Base-by-base conservation (phyloP, 2,113 vertebrate species). In the Turdus rufiventris region DNA sequence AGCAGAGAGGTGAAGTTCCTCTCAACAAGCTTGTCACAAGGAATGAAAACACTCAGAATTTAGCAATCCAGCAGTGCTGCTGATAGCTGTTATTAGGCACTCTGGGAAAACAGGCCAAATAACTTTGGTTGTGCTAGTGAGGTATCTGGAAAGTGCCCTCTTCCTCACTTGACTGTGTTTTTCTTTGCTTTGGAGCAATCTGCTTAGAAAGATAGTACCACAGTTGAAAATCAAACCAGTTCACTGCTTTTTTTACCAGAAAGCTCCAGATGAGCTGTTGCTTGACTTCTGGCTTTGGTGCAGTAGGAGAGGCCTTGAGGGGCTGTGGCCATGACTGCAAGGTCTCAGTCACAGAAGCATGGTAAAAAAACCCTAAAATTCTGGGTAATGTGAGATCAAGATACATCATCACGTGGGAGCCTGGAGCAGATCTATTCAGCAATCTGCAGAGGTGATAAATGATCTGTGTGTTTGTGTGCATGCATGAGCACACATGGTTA, bases 341-440 rank as follows among this genome's bases (percentile, higher is more conserved):
- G 16, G 12, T 3, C 72, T 79, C 53, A 18, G 56, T 15, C 73
- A 66, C 4, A 74, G 68, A 47, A 50, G 24, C 0, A 0, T 19
- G 36, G 28, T 31, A 33, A 82, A 62, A 67, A 66, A 38, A 1
- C 1, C n/a, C n/a, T 4, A 11, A 45, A 88, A 65, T 73, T 61
- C 45, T 0, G 0, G 36, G 71, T 66, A 70, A 53, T 3, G 25
- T 4, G 9, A 29, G 42, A 82, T 42, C n/a, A 36, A 28, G 24
- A 56, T 42, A 16, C 33, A 56, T 34, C 45, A 68, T 18, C 33
- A 5, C 1, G 2, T 28, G n/a, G 50, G 42, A 80, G 56, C 34
- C 60, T 19, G 23, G 45, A 50, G 29, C 81, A 73, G 53, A 57
- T 8, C 45, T 38, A 18, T 66, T 66, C 26, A 17, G 80, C 88